phyloP scores from a whole-genome alignment of 2,888 invertebrate species.

The Caenorhabditis japonica region DNA sequence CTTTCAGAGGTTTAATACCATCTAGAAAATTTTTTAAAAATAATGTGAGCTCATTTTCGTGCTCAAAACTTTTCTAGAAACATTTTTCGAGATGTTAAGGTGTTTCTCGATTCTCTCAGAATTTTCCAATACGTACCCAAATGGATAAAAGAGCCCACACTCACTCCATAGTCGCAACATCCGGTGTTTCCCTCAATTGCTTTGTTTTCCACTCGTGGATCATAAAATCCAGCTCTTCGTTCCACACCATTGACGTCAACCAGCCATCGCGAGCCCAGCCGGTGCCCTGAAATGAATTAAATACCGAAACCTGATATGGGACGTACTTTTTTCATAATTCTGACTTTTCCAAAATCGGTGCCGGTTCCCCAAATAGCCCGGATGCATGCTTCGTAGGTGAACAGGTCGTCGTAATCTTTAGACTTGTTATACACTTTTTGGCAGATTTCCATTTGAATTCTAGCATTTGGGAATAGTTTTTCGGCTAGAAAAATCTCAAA shows the following conservation, averaged over 20 bases:
- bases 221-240: conserved; percentile 57
- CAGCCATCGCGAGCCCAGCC: conserved; percentile 57
- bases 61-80: no score
- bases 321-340: conserved; percentile 51
- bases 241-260: conserved; percentile 55
- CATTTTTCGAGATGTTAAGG: no score
- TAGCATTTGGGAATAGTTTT: conserved; percentile 36
- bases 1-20: no score
- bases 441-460: conserved; percentile 35
- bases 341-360: conserved; percentile 49
- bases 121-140: no score
- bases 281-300: conserved; percentile 38
- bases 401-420: conserved; percentile 56
- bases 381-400: conserved; percentile 67
- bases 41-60: no score
- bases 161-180: conserved; percentile 18
- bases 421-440: conserved; percentile 56
- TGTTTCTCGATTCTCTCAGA: no score
- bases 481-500: conserved; percentile 51
- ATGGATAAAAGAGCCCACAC: not conserved
- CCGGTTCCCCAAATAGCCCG: conserved; percentile 60
- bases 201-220: conserved; percentile 55
- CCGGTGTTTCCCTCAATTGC: conserved; percentile 27
- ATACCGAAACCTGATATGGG: not conserved
- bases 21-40: no score